These are phyloP conservation scores for Anthopleura xanthogrammica DNA, from an alignment of 92 coral and sea anemone genomes.

Conservation along the genomic window DNA sequence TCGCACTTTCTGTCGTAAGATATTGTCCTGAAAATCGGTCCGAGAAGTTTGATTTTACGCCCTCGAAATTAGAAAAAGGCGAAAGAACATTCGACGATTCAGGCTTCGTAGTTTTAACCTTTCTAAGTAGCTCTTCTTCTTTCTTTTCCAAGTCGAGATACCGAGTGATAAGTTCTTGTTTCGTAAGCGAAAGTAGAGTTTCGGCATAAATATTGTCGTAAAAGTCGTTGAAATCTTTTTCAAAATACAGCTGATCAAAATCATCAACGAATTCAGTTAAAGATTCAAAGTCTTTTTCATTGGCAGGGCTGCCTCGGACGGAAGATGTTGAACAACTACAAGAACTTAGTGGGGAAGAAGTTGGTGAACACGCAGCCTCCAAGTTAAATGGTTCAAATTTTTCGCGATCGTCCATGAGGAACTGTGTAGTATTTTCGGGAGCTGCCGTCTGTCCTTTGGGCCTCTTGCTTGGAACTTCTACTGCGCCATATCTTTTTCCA, in stretches of 20 bases:
- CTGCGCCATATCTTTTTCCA: background rate
- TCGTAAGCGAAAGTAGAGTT: conserved; percentile 66
- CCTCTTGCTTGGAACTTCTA: conserved; percentile 53
- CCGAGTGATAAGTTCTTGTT: conserved; percentile 67
- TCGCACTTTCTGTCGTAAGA: background rate
- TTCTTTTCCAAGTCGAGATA: conserved; percentile 63
- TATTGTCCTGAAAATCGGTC: background rate
- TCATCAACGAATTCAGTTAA: conserved; percentile 53
- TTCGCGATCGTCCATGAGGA: conserved; percentile 91
- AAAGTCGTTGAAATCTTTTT: conserved; percentile 83
- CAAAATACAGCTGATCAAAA: conserved; percentile 64
- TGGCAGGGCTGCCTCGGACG: conserved; percentile 53
- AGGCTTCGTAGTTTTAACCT: conserved; percentile 18
- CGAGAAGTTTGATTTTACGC: background rate
- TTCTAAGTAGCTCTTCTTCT: conserved; percentile 60
- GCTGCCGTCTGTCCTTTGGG: conserved; percentile 64
- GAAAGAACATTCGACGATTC: conserved; percentile 21
- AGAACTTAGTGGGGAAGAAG: conserved; percentile 52
- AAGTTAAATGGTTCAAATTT: conserved; percentile 59
- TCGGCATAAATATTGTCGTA: conserved; percentile 83
- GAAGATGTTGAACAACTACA: conserved; percentile 71
- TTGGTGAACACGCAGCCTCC: conserved; percentile 39
- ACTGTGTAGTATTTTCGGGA: conserved; percentile 96
- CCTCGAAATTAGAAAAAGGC: background rate
- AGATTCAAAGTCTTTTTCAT: conserved; percentile 51